Evolutionary conservation across 2,888 invertebrate species (phyloP).

Genomic region (Leptinotarsa tumamoca): DNA sequence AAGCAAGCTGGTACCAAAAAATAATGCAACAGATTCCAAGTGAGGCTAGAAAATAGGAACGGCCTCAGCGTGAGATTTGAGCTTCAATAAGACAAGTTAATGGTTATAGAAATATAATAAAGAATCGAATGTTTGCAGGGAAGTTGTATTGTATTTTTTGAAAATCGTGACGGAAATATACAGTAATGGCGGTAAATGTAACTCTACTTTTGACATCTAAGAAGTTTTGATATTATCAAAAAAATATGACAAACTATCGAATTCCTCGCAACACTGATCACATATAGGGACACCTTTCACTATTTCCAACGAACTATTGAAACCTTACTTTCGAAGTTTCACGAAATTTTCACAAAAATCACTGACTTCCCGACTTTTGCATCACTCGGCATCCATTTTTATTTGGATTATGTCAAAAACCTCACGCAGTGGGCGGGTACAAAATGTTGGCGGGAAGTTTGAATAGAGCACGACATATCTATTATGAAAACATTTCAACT

Average conservation of each 20-base stretch:
- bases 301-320: slow-evolving; percentile 1
- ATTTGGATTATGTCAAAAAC: slow-evolving; percentile 37
- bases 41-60: neutral
- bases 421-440: slow-evolving; percentile 24
- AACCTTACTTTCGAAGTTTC: slow-evolving; percentile 30
- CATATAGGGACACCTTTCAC: neutral
- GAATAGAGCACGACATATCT: neutral
- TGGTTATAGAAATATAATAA: neutral
- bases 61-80: neutral
- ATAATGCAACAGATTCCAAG: neutral
- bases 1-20: slow-evolving; percentile 26
- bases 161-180: neutral
- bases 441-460: slow-evolving; percentile 29
- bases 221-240: slow-evolving; percentile 30
- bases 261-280: neutral
- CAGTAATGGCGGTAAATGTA: slow-evolving; percentile 39
- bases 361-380: slow-evolving; percentile 37
- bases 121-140: neutral
- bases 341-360: slow-evolving; percentile 26
- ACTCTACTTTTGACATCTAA: slow-evolving; percentile 35
- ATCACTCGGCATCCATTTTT: slow-evolving; percentile 41
- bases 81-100: neutral
- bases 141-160: neutral
- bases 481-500: neutral
- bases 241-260: neutral